Evolutionary conservation across 2,113 vertebrate species (phyloP).

Genomic region (Trochalopteron elliotii): DNA sequence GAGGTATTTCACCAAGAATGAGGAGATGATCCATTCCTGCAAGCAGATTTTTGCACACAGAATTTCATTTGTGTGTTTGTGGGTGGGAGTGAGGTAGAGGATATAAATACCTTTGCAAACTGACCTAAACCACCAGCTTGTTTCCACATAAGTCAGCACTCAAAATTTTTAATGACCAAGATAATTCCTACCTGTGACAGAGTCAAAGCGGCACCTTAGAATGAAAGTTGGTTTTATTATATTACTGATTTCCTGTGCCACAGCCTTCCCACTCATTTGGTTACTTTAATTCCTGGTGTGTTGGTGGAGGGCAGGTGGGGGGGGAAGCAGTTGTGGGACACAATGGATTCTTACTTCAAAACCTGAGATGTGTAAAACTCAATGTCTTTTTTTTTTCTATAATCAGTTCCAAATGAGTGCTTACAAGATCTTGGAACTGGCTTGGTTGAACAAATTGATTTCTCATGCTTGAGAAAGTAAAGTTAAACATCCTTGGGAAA

Average conservation of each 20-base stretch:
- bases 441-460: conserved; percentile 63
- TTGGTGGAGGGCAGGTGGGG: not conserved
- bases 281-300: not conserved
- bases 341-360: conserved; percentile 45
- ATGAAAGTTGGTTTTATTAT: not conserved
- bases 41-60: not conserved
- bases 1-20: not conserved
- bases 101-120: not conserved
- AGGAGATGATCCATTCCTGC: not conserved
- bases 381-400: conserved; percentile 24
- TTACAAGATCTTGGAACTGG: conserved; percentile 61
- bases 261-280: not conserved
- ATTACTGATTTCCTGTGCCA: not conserved
- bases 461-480: conserved; percentile 46
- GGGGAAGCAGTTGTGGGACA: not conserved
- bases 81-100: not conserved
- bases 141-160: not conserved
- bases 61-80: not conserved
- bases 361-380: conserved; percentile 60
- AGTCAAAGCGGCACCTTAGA: not conserved
- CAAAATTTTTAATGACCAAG: not conserved
- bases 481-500: conserved; percentile 30
- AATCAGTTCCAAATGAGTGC: conserved; percentile 76
- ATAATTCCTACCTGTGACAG: not conserved
- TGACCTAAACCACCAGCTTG: not conserved